Base-by-base conservation (phyloP, 2,888 invertebrate species). In the Xylota sylvarum region DNA sequence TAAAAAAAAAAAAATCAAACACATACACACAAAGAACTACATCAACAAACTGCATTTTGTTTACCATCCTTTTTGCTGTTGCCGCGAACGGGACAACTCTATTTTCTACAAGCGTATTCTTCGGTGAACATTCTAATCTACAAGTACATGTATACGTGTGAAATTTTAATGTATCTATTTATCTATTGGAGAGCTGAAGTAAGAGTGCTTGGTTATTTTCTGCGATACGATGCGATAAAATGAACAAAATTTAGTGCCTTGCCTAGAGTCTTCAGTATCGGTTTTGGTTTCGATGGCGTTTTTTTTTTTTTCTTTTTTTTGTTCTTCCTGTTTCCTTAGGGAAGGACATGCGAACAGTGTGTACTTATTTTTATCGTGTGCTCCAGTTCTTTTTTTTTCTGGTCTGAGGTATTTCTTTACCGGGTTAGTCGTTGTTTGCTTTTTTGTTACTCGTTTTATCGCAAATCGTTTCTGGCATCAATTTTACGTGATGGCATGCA, bases 391-490 rank as follows among this genome's bases (percentile, higher is more conserved):
- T 35, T 60, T 19, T 9, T 27, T 43, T 19, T 52, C 23, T 56
- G n/a, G 55, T 55, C 65, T 56, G 43, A 43, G 74, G 74, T 43
- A 64, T 52, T 52, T 64, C 10, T 43, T 76, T 56, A 55, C 43
- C 55, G 50, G 50, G 37, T 55, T 52, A 37, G 60, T 52, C 23
- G 9, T 17, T 19, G 43, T 7, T 64, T 30, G 23, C 30, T 50
- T 35, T 58, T 48, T 23, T 60, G 46, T 43, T 30, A 27, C 35
- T 67, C 40, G 58, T 58, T 73, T 73, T 80, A 73, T 65, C 73
- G 65, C 56, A 73, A 80, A 73, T 73, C 73, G 80, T 73, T 73
- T 19, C 65, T 65, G 73, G 58, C 73, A 67, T 70, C 62, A 70
- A 79, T 65, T 73, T 48, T 43, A 58, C 65, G 48, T 65, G 58